These are phyloP conservation scores for Parnassius mnemosyne DNA, from an alignment of 2,888 invertebrate genomes.

Conservation along the genomic window DNA sequence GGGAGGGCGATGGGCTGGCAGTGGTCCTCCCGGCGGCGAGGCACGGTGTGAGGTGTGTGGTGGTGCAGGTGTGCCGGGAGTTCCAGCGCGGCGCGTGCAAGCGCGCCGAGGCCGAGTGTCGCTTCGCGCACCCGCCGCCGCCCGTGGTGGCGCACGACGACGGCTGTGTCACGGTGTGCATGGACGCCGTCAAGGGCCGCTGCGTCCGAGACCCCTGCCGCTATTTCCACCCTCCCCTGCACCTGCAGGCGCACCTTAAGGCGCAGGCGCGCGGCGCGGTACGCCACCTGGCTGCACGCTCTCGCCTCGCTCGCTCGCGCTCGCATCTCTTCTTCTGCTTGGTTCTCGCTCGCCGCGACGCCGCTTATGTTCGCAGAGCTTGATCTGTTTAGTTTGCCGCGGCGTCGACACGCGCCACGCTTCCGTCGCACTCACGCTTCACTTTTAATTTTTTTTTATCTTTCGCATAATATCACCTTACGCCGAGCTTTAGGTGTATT, in stretches of 20 bases:
- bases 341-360: conserved; percentile 74
- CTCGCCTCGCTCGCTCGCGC: conserved; percentile 63
- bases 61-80: conserved; percentile 97
- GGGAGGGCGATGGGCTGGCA: conserved; percentile 29
- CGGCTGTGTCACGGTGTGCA: conserved; percentile 99
- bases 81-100: conserved; percentile 99
- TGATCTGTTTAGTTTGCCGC: conserved; percentile 70
- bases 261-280: conserved; percentile 97
- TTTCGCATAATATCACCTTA: conserved; percentile 79
- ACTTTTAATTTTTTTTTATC: conserved; percentile 72
- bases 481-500: conserved; percentile 80
- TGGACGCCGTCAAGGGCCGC: conserved; percentile 99
- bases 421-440: conserved; percentile 81
- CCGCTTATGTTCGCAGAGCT: conserved; percentile 77
- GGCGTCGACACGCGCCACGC: conserved; percentile 72
- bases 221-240: conserved; percentile 99
- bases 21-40: conserved; percentile 36
- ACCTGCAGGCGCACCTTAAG: conserved; percentile 99
- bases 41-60: conserved; percentile 68
- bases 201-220: conserved; percentile 99
- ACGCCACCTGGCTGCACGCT: conserved; percentile 85
- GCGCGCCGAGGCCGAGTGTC: conserved; percentile 98
- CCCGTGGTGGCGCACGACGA: conserved; percentile 97
- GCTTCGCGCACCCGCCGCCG: conserved; percentile 99
- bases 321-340: conserved; percentile 77